A percentile compares a stretch with the other conserved stretches of the same genome.
Evolutionary conservation across 2,888 invertebrate species (phyloP).

Genomic region (Platycheirus albimanus): DNA sequence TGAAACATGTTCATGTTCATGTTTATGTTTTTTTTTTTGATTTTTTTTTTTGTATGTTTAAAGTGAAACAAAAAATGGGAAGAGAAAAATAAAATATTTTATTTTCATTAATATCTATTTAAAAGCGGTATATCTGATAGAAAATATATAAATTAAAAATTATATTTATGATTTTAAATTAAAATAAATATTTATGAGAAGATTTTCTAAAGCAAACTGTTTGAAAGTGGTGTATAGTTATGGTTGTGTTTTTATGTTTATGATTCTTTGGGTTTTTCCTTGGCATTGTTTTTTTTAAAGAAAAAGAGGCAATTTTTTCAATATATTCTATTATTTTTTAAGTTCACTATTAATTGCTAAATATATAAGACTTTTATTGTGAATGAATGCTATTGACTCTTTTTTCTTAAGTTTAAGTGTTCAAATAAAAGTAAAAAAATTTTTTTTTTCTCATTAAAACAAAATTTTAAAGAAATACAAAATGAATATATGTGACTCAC

Average conservation of each 20-base stretch:
- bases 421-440: too few species aligned
- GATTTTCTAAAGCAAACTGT: slow-evolving; percentile 2
- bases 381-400: not conserved
- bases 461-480: slow-evolving; percentile 36
- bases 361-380: too few species aligned
- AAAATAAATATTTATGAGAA: slow-evolving; percentile 5
- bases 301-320: slow-evolving; percentile 1
- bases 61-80: slow-evolving; percentile 64
- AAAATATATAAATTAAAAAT: slow-evolving; percentile 31
- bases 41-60: slow-evolving; percentile 24
- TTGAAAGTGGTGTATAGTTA: not conserved
- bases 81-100: slow-evolving; percentile 70
- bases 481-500: slow-evolving; percentile 84
- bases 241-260: slow-evolving; percentile 17
- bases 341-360: too few species aligned
- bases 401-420: not conserved
- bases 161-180: slow-evolving; percentile 18
- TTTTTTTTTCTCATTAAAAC: slow-evolving; percentile 11
- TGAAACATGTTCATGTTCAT: slow-evolving; percentile 60
- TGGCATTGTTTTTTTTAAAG: not conserved
- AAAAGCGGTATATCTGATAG: slow-evolving; percentile 49
- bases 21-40: slow-evolving; percentile 10
- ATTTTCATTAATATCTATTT: slow-evolving; percentile 64
- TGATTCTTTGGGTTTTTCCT: slow-evolving; percentile 1
- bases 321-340: too few species aligned